phyloP scores from a whole-genome alignment of 2,888 invertebrate species.

The Eupithecia dodoneata region DNA sequence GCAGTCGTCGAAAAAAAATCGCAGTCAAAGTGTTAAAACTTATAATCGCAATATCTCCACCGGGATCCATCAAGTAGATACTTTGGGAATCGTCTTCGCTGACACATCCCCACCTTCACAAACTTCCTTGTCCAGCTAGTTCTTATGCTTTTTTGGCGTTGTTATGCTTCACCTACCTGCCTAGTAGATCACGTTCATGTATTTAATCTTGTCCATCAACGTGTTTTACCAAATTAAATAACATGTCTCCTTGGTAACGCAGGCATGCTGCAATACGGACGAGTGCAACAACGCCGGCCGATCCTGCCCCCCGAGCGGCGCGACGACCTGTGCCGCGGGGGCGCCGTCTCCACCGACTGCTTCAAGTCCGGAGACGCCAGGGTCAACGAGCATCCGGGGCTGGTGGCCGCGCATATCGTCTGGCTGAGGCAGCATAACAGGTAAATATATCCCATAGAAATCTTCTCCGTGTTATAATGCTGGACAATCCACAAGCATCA shows the following conservation, averaged over 20 bases:
- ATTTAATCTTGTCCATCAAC: background rate
- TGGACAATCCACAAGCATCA: too few species aligned
- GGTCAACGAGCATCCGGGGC: constrained; percentile 91
- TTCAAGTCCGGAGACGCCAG: constrained; percentile 91
- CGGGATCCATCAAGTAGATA: background rate
- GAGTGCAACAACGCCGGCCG: constrained; percentile 85
- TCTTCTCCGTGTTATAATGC: background rate
- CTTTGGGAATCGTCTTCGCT: background rate
- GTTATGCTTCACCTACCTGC: background rate
- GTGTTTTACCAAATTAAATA: background rate
- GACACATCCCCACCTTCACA: background rate
- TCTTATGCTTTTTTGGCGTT: background rate
- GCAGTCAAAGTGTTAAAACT: background rate
- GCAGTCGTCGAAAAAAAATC: too few species aligned
- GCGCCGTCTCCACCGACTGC: constrained; percentile 89
- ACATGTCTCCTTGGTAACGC: background rate
- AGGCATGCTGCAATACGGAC: constrained; percentile 86
- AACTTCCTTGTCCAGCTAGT: background rate
- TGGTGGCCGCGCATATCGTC: constrained; percentile 89
- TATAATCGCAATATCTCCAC: background rate
- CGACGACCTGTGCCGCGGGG: constrained; percentile 88
- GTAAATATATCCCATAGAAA: constrained; percentile 48
- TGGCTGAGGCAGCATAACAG: constrained; percentile 90
- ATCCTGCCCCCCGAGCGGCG: constrained; percentile 82
- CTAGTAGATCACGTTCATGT: background rate